Base-by-base conservation (phyloP, 2,888 invertebrate genomes). In the Auanema freiburgensis region DNA sequence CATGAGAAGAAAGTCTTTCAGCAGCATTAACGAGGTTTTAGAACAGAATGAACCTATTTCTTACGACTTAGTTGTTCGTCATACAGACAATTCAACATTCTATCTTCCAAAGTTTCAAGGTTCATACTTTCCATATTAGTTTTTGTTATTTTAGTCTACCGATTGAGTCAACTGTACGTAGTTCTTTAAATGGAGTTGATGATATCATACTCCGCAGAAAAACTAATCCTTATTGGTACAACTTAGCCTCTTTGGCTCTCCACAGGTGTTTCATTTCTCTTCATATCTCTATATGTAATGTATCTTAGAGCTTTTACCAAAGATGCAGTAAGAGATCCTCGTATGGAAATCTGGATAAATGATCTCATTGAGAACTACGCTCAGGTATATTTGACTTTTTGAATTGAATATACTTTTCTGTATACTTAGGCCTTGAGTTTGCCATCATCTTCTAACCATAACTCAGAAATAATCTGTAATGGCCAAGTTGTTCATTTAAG, bases 171-270 rank as follows among this genome's bases (percentile, higher is more conserved):
- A 56, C 33, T 25, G 51, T 62, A 6, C 44, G 51, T 5, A 62
- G 57, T 16, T 41, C 21, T 12, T 42, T 44, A 18, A 25, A 62
- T 8, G 62, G 62, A 12, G 56, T 62, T 10, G 62, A 62, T 23
- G 62, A 62, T 23, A 52, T 62, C n/a, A 16, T 56, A 12, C 50
- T 62, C 0, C 49, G 57, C 14, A 40, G 62, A n/a, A 62, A 62
- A 23, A 23, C 46, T 2, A 51, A 62, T 50, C 56, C 62, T 14
- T 21, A 40, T 11, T 62, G 62, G 62, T 16, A 55, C 21, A 14
- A 42, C 8, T 33, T 60, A n/a, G 60, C 60, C 6, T 41, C 40
- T 16, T 16, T 21, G 8, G 52, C 59, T 44, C 43, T 59, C 14
- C 24, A 44, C 33, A 52, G 44, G 59, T 41, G 46, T 2, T 16